A percentile compares a stretch with the other conserved stretches of the same genome.
These are phyloP conservation scores for Hemicrepidius hirtus DNA, from an alignment of 2,888 invertebrate genomes.

Conservation along the genomic window DNA sequence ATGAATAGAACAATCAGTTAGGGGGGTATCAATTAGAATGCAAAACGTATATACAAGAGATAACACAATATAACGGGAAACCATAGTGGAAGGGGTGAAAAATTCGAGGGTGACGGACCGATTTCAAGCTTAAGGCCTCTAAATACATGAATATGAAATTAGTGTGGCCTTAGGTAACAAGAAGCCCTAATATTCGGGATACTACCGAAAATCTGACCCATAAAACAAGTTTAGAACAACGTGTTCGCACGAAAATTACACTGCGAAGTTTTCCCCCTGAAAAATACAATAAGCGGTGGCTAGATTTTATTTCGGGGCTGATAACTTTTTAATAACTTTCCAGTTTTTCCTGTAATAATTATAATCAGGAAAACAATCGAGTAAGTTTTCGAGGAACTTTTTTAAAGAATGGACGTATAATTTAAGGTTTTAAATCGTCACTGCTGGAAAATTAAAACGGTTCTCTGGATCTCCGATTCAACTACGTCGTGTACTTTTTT, in stretches of 20 bases:
- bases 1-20: slow-evolving; percentile 16
- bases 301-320: slow-evolving; percentile 52
- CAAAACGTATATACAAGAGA: slow-evolving; percentile 33
- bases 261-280: slow-evolving; percentile 14
- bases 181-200: slow-evolving; percentile 11
- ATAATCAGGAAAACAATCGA: slow-evolving; percentile 56
- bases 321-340: slow-evolving; percentile 57
- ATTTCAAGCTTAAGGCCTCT: slow-evolving; percentile 22
- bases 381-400: slow-evolving; percentile 43
- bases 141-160: slow-evolving; percentile 25
- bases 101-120: slow-evolving; percentile 34
- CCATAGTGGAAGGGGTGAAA: slow-evolving; percentile 19
- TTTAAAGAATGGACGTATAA: slow-evolving; percentile 54
- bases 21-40: slow-evolving; percentile 39
- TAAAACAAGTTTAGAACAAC: slow-evolving; percentile 35
- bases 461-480: slow-evolving; percentile 24
- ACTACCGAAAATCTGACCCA: slow-evolving; percentile 30
- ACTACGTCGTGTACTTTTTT: not conserved
- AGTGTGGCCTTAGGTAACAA: slow-evolving; percentile 14
- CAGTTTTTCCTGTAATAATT: slow-evolving; percentile 55
- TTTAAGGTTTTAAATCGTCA: slow-evolving; percentile 41
- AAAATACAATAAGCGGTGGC: slow-evolving; percentile 49
- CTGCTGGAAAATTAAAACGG: slow-evolving; percentile 49
- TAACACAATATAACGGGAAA: slow-evolving; percentile 31
- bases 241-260: slow-evolving; percentile 35